Evolutionary conservation across 2,888 invertebrate genomes (phyloP).

Genomic region (Brachycybe producta): DNA sequence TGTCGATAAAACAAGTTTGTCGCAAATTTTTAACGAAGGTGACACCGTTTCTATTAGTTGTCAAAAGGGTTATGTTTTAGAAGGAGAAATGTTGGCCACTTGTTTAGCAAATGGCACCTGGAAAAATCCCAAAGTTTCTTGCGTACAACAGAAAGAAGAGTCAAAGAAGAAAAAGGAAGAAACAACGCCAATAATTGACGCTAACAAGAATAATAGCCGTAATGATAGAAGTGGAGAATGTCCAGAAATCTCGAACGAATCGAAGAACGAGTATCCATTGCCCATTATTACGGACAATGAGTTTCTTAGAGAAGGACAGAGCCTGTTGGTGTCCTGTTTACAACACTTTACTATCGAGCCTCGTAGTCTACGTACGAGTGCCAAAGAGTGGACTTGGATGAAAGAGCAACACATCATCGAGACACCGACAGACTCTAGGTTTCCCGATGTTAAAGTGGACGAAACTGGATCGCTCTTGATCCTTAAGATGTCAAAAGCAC

Average conservation of each 20-base stretch:
- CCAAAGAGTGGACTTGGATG: constrained; percentile 12
- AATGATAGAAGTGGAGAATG: neutral
- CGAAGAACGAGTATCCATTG: neutral
- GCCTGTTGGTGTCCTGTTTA: constrained; percentile 1
- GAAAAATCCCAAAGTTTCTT: neutral
- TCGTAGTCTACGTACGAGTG: neutral
- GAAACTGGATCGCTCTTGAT: constrained; percentile 7
- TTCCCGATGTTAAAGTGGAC: constrained; percentile 6
- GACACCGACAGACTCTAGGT: neutral
- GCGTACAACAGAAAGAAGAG: neutral
- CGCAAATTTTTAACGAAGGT: neutral
- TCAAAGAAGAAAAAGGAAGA: neutral
- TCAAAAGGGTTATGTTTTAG: neutral
- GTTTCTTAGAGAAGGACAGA: constrained; percentile 10
- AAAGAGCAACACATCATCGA: constrained; percentile 8
- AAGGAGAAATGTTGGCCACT: neutral
- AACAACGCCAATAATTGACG: too few species aligned
- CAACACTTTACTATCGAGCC: constrained; percentile 12
- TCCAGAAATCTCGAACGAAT: neutral
- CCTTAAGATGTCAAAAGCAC: neutral
- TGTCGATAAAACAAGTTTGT: neutral
- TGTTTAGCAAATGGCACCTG: constrained; percentile 6
- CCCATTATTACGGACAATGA: constrained; percentile 1
- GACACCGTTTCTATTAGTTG: constrained; percentile 3
- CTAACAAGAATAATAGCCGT: too few species aligned